Conservation (phyloP, 2,113 vertebrate genomes). For the Periophthalmus modestus region DNA sequence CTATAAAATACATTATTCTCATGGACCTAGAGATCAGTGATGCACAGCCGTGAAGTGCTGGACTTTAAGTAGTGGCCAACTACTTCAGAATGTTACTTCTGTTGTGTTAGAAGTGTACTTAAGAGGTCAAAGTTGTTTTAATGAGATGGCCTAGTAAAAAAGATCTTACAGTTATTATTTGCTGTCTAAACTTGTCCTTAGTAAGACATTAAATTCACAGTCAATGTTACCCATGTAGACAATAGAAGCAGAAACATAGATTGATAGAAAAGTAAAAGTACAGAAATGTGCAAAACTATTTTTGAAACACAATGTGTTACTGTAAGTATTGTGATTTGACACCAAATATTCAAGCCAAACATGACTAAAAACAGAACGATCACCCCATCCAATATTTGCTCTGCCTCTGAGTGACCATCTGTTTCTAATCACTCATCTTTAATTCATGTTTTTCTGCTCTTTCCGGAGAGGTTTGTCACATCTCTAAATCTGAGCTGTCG, state of each 20-base stretch:
- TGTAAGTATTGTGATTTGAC: not conserved
- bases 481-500: not conserved
- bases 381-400: not conserved
- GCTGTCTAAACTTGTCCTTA: not conserved
- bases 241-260: not conserved
- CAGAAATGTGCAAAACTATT: not conserved
- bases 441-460: not conserved
- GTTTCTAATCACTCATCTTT: not conserved
- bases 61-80: not conserved
- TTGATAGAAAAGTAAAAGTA: not conserved
- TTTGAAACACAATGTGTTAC: not conserved
- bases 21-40: constrained; percentile 1
- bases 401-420: not conserved
- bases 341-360: not conserved
- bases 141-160: not conserved
- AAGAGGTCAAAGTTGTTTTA: not conserved
- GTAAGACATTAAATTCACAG: not conserved
- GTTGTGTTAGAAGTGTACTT: not conserved
- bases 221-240: not conserved
- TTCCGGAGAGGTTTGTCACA: not conserved
- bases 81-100: not conserved
- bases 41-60: not conserved
- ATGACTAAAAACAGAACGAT: not conserved
- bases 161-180: not conserved
- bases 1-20: not conserved